Percentiles rank a stretch among this genome's conserved stretches.
These are phyloP conservation scores for Oreohelix idahoensis DNA, from an alignment of 1,140 invertebrate species.

Conservation along the genomic window DNA sequence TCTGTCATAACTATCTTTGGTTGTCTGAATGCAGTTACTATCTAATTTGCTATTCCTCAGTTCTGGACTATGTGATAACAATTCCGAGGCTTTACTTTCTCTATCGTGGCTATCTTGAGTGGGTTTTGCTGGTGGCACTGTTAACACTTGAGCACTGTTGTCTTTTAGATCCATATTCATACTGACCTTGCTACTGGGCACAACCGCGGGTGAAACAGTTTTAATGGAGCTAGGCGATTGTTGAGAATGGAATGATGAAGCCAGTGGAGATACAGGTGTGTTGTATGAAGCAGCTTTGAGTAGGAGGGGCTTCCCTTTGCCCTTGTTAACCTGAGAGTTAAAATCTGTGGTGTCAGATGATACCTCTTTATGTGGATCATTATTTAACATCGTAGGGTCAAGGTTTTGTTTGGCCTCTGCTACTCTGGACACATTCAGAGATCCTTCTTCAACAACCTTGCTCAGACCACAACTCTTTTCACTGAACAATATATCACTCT, in stretches of 20 bases:
- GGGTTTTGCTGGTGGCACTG: conserved; percentile 13
- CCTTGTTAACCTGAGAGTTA: background rate
- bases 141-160: background rate
- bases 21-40: background rate
- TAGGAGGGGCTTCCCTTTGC: background rate
- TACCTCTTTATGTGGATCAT: conserved; percentile 42
- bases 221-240: background rate
- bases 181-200: background rate
- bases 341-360: conserved; percentile 42
- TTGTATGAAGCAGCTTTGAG: background rate
- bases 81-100: background rate
- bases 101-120: background rate
- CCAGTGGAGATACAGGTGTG: background rate
- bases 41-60: background rate
- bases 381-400: background rate
- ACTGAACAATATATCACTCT: background rate
- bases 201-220: background rate
- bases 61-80: background rate
- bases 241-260: conserved; percentile 10
- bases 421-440: background rate
- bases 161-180: background rate
- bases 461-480: background rate
- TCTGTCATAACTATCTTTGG: background rate
- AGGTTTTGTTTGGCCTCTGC: background rate
- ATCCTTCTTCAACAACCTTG: background rate